Percentiles rank a stretch among this genome's conserved stretches.
phyloP scores from a whole-genome alignment of 1,140 invertebrate species.

The Homalodisca vitripennis region DNA sequence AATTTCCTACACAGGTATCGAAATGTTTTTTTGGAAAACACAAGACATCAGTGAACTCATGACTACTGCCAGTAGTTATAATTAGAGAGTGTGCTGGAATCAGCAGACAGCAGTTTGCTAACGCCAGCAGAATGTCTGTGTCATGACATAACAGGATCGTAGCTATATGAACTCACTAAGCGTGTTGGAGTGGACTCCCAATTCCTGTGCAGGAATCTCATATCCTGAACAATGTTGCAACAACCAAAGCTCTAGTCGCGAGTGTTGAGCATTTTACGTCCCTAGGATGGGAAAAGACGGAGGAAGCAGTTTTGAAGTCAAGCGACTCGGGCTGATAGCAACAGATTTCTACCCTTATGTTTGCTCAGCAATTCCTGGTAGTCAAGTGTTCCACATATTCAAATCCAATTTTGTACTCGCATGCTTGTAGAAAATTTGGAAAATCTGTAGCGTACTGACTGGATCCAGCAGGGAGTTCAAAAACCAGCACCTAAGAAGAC shows the following conservation, averaged over 20 bases:
- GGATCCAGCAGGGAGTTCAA: conserved; percentile 34
- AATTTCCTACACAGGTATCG: conserved; percentile 50
- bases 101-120: conserved; percentile 3
- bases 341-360: conserved; percentile 53
- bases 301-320: conserved; percentile 45
- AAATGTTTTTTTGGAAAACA: conserved; percentile 48
- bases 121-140: not conserved
- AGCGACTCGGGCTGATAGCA: conserved; percentile 49
- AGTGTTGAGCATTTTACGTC: conserved; percentile 54
- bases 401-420: conserved; percentile 56
- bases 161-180: not conserved
- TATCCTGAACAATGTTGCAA: conserved; percentile 51
- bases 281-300: conserved; percentile 50
- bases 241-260: conserved; percentile 52
- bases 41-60: conserved; percentile 47
- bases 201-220: conserved; percentile 56
- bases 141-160: not conserved
- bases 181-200: conserved; percentile 40
- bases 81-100: conserved; percentile 45
- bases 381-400: conserved; percentile 57
- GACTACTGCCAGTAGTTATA: conserved; percentile 41
- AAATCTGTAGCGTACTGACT: conserved; percentile 45
- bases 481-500: conserved; percentile 35
- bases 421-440: conserved; percentile 53
- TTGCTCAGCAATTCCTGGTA: conserved; percentile 54